A percentile compares a stretch with the other conserved stretches of the same genome.
Conservation (phyloP, 2,888 invertebrate species). For the Pseudeuparius sepicola region DNA sequence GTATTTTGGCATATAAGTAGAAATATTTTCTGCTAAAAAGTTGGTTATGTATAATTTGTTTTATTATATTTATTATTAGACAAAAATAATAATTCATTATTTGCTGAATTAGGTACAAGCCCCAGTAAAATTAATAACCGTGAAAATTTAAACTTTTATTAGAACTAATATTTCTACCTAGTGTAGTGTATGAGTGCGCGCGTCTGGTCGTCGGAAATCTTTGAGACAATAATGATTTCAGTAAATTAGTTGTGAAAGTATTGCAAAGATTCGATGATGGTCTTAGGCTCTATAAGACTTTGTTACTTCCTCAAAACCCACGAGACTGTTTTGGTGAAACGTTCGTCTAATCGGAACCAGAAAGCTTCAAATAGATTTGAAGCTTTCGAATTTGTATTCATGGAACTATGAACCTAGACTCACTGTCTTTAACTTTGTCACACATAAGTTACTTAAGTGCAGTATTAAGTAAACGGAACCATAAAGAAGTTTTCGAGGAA, state of each 20-base stretch:
- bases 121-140: no score
- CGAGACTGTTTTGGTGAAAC: constrained; percentile 40
- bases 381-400: constrained; percentile 79
- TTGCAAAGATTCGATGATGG: constrained; percentile 40
- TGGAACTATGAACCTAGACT: constrained; percentile 99
- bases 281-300: constrained; percentile 40
- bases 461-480: constrained; percentile 93
- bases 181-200: no score
- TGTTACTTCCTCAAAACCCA: constrained; percentile 38
- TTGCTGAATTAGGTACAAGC: no score
- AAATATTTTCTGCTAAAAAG: no score
- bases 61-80: no score
- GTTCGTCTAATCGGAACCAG: constrained; percentile 66
- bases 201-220: no score
- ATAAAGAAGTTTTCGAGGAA: constrained; percentile 80
- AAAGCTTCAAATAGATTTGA: constrained; percentile 91
- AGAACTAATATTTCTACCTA: no score
- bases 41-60: no score
- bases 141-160: no score
- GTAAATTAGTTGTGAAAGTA: constrained; percentile 34
- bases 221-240: constrained; percentile 30
- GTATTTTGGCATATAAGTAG: no score
- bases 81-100: no score
- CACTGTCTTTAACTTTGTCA: constrained; percentile 96
- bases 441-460: constrained; percentile 96